Evolutionary conservation across 2,797 vertebrate genomes (phyloP).

Genomic region (Pempheris klunzingeri): DNA sequence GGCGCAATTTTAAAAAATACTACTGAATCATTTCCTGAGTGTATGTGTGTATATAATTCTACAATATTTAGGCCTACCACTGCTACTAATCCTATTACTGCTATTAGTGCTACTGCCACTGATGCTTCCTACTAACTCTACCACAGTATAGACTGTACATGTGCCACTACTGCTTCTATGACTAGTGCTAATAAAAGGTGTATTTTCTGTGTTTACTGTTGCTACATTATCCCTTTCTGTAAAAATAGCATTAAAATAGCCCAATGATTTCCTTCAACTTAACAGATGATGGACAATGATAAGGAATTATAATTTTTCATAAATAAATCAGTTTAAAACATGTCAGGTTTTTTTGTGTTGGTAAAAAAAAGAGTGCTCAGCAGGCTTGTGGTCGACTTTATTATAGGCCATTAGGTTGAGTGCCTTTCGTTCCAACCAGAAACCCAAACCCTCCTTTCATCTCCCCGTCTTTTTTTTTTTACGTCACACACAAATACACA

Average conservation of each 20-base stretch:
- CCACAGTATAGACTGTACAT: not conserved
- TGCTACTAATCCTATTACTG: not conserved
- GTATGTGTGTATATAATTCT: no score
- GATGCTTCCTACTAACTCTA: not conserved
- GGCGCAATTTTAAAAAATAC: no score
- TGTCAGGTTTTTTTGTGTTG: not conserved
- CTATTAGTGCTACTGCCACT: not conserved
- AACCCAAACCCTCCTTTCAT: slow-evolving; percentile 72
- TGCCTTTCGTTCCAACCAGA: slow-evolving; percentile 54
- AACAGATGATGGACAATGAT: no score
- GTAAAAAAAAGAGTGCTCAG: not conserved
- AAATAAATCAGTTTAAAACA: not conserved
- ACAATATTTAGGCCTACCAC: no score
- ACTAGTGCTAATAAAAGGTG: not conserved
- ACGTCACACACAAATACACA: slow-evolving; percentile 56
- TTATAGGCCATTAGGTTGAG: slow-evolving; percentile 61
- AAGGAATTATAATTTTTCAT: not conserved
- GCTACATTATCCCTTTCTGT: not conserved
- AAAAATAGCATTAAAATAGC: not conserved
- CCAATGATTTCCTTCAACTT: no score
- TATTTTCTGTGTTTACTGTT: not conserved
- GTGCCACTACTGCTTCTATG: not conserved
- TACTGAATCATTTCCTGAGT: no score
- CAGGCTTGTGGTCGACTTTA: slow-evolving; percentile 42
- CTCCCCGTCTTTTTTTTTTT: slow-evolving; percentile 34